Evolutionary conservation across 1,140 invertebrate species (phyloP).

Genomic region (Dryas iulia): DNA sequence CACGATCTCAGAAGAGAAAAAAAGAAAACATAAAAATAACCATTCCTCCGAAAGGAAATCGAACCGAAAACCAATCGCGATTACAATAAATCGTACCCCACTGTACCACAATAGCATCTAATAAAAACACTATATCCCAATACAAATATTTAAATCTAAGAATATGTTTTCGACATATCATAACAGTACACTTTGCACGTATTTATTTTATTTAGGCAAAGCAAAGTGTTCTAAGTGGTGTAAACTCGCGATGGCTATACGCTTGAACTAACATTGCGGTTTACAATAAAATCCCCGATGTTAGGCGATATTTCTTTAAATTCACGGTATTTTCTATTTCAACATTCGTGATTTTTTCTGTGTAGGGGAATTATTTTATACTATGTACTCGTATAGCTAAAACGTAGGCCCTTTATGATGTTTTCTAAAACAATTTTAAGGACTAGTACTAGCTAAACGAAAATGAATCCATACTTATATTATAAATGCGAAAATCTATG

Average conservation of each 20-base stretch:
- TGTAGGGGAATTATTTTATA: neutral
- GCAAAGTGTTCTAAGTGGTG: neutral
- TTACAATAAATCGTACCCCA: too few relatives aligned
- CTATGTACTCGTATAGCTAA: neutral
- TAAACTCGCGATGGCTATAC: neutral
- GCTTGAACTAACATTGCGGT: neutral
- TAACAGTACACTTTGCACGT: neutral
- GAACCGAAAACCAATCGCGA: too few relatives aligned
- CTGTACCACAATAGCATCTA: too few relatives aligned
- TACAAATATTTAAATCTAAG: neutral
- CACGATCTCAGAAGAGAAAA: too few relatives aligned
- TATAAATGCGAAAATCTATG: too few relatives aligned
- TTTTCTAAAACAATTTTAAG: too few relatives aligned
- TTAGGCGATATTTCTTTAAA: neutral
- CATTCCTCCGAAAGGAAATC: too few relatives aligned
- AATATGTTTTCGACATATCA: neutral
- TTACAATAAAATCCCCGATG: slow-evolving; percentile 3
- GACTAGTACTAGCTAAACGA: too few relatives aligned
- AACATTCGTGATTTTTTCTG: neutral
- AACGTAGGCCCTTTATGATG: neutral
- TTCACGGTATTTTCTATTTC: neutral
- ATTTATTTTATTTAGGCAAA: neutral
- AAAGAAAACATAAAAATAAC: too few relatives aligned
- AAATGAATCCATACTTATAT: too few relatives aligned
- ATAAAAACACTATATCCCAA: neutral